Conservation (phyloP, 2,113 vertebrate genomes). For the Saiga tatarica region DNA sequence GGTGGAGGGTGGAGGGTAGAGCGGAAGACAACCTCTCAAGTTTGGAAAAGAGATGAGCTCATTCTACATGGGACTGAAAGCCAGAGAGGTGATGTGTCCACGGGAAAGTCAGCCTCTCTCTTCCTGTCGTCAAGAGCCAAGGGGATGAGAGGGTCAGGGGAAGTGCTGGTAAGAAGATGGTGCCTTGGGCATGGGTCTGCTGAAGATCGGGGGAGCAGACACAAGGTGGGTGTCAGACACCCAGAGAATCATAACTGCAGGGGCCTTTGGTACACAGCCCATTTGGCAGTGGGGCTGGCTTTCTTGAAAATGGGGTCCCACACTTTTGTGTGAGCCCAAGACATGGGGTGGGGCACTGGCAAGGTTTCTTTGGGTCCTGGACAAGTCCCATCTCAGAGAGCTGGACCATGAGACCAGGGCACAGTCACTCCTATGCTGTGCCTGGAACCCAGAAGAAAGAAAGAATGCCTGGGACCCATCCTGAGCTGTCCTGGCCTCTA, state of each 20-base stretch:
- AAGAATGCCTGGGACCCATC: rapidly evolving
- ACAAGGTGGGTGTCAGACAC: too few relatives aligned
- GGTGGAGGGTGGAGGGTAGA: too few relatives aligned
- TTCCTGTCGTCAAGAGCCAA: neutral
- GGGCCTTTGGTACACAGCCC: rapidly evolving
- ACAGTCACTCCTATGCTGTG: rapidly evolving
- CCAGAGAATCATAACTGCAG: neutral
- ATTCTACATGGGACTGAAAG: neutral
- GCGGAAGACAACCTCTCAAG: neutral
- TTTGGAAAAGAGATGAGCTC: neutral
- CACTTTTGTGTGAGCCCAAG: neutral
- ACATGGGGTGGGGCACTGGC: rapidly evolving
- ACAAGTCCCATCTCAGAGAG: neutral
- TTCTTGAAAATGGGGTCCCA: neutral
- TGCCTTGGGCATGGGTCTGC: neutral
- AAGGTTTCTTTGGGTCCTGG: neutral
- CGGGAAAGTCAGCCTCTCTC: neutral
- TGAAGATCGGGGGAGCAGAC: neutral
- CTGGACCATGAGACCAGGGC: too few relatives aligned
- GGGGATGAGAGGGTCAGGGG: too few relatives aligned
- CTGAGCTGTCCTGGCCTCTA: neutral
- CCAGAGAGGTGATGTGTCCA: neutral
- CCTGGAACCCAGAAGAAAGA: neutral
- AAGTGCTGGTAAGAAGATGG: too few relatives aligned
- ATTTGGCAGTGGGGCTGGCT: neutral